Evolutionary conservation across 2,888 invertebrate genomes (phyloP).

Genomic region (Lithosia quadra): DNA sequence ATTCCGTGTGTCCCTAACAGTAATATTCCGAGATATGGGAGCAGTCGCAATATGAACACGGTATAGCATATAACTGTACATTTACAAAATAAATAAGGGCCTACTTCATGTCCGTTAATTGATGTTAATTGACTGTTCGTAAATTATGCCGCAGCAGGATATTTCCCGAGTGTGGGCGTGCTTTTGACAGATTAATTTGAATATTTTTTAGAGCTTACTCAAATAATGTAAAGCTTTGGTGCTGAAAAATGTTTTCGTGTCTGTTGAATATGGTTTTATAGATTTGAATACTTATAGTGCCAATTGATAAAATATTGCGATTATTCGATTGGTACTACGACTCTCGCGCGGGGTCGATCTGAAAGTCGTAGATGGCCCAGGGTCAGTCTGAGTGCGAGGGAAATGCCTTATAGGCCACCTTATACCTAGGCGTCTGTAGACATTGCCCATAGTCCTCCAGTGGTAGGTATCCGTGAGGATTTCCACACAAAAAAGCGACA

Average conservation of each 20-base stretch:
- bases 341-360: too few species aligned
- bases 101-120: neutral
- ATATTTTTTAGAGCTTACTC: neutral
- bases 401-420: too few species aligned
- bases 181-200: neutral
- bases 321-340: too few species aligned
- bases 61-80: neutral
- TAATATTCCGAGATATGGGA: too few species aligned
- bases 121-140: constrained; percentile 1
- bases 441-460: too few species aligned
- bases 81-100: neutral
- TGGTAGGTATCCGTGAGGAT: too few species aligned
- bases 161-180: neutral
- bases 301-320: neutral
- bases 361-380: too few species aligned
- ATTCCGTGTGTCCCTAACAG: too few species aligned
- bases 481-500: too few species aligned
- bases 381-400: too few species aligned
- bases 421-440: too few species aligned
- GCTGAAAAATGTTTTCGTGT: neutral
- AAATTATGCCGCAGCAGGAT: neutral
- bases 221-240: neutral
- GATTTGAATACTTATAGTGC: neutral
- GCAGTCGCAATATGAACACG: too few species aligned
- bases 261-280: neutral